These are phyloP conservation scores for Chirona hameri DNA, from an alignment of 2,888 invertebrate genomes.

Conservation along the genomic window DNA sequence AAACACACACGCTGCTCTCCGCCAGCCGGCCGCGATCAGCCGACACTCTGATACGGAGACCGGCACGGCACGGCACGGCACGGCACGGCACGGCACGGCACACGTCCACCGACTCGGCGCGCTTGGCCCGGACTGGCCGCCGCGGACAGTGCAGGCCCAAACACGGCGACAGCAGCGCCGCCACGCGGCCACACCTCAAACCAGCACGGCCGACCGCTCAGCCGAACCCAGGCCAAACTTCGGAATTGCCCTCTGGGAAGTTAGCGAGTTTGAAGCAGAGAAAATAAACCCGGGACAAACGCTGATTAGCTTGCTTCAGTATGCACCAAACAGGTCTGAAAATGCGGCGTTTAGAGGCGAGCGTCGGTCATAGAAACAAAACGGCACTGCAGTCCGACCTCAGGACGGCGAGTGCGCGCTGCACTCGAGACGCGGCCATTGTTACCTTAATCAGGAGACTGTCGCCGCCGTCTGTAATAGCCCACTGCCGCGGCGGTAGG, in stretches of 20 bases:
- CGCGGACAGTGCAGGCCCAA: neutral
- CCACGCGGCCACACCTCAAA: neutral
- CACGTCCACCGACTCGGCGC: neutral
- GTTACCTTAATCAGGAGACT: no score
- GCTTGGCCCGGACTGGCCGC: neutral
- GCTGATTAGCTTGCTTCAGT: neutral
- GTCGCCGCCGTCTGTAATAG: no score
- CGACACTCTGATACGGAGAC: neutral
- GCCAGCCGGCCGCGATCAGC: no score
- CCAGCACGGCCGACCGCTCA: neutral
- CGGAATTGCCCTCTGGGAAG: neutral
- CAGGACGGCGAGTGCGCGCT: no score
- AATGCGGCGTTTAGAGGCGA: neutral
- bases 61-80: neutral
- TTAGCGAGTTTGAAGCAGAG: neutral
- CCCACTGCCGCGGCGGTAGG: no score
- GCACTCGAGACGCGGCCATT: no score
- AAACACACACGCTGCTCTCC: no score
- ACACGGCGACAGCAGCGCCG: neutral
- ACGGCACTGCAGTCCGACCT: no score
- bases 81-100: neutral
- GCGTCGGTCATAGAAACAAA: no score
- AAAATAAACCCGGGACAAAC: neutral
- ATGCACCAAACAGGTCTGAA: neutral
- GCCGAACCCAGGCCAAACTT: neutral